Conservation (phyloP, 2,113 vertebrate species). For the Lagopus muta region DNA sequence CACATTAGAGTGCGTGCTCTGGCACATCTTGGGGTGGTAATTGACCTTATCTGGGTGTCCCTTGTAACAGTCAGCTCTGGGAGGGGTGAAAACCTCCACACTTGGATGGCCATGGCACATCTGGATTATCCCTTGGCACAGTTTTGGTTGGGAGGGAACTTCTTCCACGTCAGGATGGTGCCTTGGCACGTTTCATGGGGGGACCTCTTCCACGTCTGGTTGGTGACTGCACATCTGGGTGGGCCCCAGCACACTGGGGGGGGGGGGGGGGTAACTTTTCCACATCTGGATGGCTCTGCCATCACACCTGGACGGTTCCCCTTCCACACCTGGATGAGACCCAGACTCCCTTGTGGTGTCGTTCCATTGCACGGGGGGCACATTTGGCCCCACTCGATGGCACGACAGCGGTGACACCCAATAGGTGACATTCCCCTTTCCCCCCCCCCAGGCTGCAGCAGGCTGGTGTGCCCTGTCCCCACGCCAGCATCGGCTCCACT, state of each 20-base stretch:
- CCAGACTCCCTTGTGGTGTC: neutral
- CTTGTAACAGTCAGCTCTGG: no score
- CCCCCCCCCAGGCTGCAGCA: constrained; percentile 72
- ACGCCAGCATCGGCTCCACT: constrained; percentile 87
- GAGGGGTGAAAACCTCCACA: no score
- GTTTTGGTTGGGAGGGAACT: no score
- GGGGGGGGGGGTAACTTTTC: neutral
- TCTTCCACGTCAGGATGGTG: neutral
- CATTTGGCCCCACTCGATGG: neutral
- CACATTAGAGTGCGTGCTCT: no score
- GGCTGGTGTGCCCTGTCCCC: constrained; percentile 74
- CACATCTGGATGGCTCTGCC: neutral
- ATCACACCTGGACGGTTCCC: neutral
- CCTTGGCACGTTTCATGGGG: no score
- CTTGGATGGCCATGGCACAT: no score
- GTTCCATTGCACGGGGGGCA: neutral
- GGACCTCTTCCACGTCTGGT: neutral
- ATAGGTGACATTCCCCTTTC: rapidly evolving
- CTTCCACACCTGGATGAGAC: neutral
- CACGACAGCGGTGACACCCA: no score
- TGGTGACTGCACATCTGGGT: neutral
- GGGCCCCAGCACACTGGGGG: neutral
- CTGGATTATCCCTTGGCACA: no score
- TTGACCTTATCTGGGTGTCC: no score
- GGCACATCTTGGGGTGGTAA: neutral